Evolutionary conservation across 2,113 vertebrate genomes (phyloP), one percentile per base, ranked within the genome.

Genomic region (Ceyx cyanopectus): DNA sequence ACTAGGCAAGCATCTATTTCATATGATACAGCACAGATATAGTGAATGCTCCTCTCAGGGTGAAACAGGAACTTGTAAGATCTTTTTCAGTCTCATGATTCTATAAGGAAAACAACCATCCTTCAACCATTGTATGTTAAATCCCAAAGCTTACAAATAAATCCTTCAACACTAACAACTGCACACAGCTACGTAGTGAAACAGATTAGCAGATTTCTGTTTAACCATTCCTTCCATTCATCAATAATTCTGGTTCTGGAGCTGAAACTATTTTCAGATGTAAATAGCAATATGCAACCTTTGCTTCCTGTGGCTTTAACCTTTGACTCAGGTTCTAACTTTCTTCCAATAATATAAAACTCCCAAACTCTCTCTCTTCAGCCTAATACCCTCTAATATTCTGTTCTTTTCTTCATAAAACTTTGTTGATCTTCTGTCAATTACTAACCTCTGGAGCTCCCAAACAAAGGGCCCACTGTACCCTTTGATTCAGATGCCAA

Each of bases 391-490:
- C 11, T 91, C 73, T 92, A 90, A 96, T 90, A 96, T 85, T 94
- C 75, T 89, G 82, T 91, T 94, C 83, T 96, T 97, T 97, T 95
- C 92, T 97, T 92, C 91, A 76, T 96, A 94, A 97, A 92, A 95
- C 93, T 96, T 93, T 91, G 93, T 93, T 97, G 95, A 92, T 94
- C 92, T 95, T 95, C 93, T 90, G 93, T 91, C 95, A 92, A 84
- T 92, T 95, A 94, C 90, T 89, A 94, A 95, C 92, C 92, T 92
- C 91, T 94, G 83, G 90, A 91, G 87, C 48, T 73, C 72, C 54
- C 89, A 97, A 94, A 98, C 97, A 98, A 98, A 98, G 96, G 94
- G 69, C 56, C 93, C 89, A 97, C 93, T 98, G 97, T 98, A 93
- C 61, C 80, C 60, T 95, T 97, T 97, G 93, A 96, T 95, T 96